A percentile compares a stretch with the other conserved stretches of the same genome.
phyloP scores from a whole-genome alignment of 2,888 invertebrate species.

The Spodoptera exigua region DNA sequence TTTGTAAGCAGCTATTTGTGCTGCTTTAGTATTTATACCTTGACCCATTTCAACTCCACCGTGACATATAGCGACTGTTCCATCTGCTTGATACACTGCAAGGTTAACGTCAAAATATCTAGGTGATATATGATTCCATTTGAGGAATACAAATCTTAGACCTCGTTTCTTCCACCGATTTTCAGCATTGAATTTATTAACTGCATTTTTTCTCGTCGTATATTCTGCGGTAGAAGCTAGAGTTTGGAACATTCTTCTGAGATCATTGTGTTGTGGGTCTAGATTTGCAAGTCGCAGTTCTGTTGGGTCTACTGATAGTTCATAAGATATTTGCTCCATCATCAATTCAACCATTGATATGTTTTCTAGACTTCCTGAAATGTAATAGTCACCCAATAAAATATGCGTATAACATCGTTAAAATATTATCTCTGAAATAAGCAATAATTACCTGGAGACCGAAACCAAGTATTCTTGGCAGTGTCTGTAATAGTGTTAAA shows the following conservation, averaged over 20 bases:
- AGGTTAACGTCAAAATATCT: slow-evolving; percentile 56
- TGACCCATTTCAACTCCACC: slow-evolving; percentile 92
- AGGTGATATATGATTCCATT: slow-evolving; percentile 72
- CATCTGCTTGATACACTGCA: slow-evolving; percentile 76
- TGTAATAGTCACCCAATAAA: background rate
- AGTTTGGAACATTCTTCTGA: slow-evolving; percentile 84
- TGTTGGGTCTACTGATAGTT: slow-evolving; percentile 86
- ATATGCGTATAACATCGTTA: background rate
- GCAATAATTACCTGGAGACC: slow-evolving; percentile 67
- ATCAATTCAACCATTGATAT: slow-evolving; percentile 88
- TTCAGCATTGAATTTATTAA: slow-evolving; percentile 87
- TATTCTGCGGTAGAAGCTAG: slow-evolving; percentile 79
- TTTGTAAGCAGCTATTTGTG: slow-evolving; percentile 91
- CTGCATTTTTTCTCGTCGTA: slow-evolving; percentile 77
- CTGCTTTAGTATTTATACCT: slow-evolving; percentile 92
- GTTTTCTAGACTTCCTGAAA: slow-evolving; percentile 85
- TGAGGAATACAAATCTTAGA: slow-evolving; percentile 89
- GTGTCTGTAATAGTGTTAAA: slow-evolving; percentile 71
- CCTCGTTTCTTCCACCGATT: slow-evolving; percentile 93
- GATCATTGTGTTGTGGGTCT: slow-evolving; percentile 61
- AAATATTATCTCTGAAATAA: background rate
- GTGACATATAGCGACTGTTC: slow-evolving; percentile 90
- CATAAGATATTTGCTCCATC: slow-evolving; percentile 90
- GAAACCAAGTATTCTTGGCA: slow-evolving; percentile 69
- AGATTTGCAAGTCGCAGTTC: slow-evolving; percentile 88